These are phyloP conservation scores for Andinoacara biseriatus DNA, from an alignment of 2,113 vertebrate genomes.

Conservation along the genomic window DNA sequence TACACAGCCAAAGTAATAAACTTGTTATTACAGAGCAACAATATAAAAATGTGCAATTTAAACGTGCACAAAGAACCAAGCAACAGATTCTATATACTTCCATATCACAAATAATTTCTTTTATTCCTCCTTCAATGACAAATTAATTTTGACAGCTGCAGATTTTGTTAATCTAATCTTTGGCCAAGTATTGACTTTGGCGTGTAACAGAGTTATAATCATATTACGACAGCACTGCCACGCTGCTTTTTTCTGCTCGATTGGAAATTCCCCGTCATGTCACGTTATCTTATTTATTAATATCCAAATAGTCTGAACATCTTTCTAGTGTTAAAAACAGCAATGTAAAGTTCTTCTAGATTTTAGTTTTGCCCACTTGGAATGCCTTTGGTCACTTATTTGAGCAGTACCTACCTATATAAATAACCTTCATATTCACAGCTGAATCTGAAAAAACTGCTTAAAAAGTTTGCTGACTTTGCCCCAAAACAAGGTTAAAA, in stretches of 20 bases:
- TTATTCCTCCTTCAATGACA: rapidly evolving
- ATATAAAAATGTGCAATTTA: background rate
- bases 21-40: background rate
- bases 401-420: too few relatives aligned
- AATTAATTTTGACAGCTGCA: background rate
- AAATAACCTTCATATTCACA: background rate
- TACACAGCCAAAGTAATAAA: constrained; percentile 56
- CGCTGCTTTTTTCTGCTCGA: too few relatives aligned
- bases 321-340: too few relatives aligned
- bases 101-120: background rate
- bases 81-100: background rate
- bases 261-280: too few relatives aligned
- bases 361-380: too few relatives aligned
- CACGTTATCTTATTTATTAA: too few relatives aligned
- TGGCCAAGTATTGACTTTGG: background rate
- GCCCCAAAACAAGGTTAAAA: background rate
- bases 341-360: too few relatives aligned
- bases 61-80: background rate
- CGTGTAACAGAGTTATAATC: too few relatives aligned
- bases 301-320: too few relatives aligned
- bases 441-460: background rate
- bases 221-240: too few relatives aligned
- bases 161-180: background rate
- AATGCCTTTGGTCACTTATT: too few relatives aligned
- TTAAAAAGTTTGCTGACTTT: background rate